Conservation (phyloP, 2,888 invertebrate genomes). For the Temnothorax ravouxi region DNA sequence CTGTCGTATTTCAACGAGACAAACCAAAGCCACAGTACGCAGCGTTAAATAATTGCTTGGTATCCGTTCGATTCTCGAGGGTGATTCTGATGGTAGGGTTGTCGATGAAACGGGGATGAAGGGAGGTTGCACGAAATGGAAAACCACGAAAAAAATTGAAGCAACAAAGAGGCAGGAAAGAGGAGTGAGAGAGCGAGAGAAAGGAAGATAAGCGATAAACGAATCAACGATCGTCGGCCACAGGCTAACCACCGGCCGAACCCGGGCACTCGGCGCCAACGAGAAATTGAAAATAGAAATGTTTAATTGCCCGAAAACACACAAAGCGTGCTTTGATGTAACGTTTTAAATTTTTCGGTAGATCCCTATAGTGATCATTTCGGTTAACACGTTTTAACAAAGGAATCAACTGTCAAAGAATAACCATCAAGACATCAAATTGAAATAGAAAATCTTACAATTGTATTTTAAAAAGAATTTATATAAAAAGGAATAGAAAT, state of each 20-base stretch:
- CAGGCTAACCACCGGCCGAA: conserved; percentile 81
- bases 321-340: conserved; percentile 72
- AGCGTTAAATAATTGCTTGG: conserved; percentile 79
- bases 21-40: conserved; percentile 77
- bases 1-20: conserved; percentile 77
- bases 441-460: not conserved
- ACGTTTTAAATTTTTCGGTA: conserved; percentile 71
- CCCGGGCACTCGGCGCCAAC: conserved; percentile 77
- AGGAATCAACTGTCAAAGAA: not conserved
- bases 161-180: conserved; percentile 72
- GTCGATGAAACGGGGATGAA: conserved; percentile 69
- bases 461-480: not conserved
- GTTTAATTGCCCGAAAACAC: conserved; percentile 85
- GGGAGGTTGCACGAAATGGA: conserved; percentile 74
- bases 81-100: conserved; percentile 77
- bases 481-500: not conserved
- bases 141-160: conserved; percentile 79
- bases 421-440: not conserved
- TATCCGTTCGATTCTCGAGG: conserved; percentile 79
- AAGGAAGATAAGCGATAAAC: conserved; percentile 81
- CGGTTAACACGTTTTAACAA: conserved; percentile 7
- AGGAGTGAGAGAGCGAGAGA: conserved; percentile 64
- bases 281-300: conserved; percentile 85
- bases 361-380: conserved; percentile 27
- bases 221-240: conserved; percentile 85